Conservation (phyloP, 2,888 invertebrate genomes). For the Cephus spinipes region DNA sequence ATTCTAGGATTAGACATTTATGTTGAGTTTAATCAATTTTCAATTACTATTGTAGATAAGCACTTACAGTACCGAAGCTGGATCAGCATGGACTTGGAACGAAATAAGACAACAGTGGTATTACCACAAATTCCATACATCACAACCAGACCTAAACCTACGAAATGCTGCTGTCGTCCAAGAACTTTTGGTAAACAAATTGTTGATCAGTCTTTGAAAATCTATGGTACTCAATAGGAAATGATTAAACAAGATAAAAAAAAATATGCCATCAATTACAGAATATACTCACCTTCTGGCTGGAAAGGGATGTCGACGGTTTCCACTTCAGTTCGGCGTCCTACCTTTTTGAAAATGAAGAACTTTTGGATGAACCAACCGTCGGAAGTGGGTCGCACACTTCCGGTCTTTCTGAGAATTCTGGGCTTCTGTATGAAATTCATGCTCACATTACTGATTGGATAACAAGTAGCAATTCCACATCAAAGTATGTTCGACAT, state of each 20-base stretch:
- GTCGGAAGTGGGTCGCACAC: slow-evolving; percentile 19
- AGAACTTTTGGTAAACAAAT: slow-evolving; percentile 72
- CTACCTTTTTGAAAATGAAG: slow-evolving; percentile 43
- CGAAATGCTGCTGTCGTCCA: slow-evolving; percentile 76
- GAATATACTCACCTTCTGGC: slow-evolving; percentile 50
- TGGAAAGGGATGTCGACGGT: slow-evolving; percentile 49
- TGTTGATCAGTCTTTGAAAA: background rate
- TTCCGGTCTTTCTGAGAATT: slow-evolving; percentile 34
- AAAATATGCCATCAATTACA: slow-evolving; percentile 20
- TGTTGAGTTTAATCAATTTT: slow-evolving; percentile 20
- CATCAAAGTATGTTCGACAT: slow-evolving; percentile 41
- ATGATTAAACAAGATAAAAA: background rate
- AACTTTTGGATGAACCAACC: slow-evolving; percentile 28
- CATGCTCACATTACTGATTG: slow-evolving; percentile 45
- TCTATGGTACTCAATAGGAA: background rate
- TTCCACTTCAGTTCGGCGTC: slow-evolving; percentile 46
- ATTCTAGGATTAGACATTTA: too few species aligned
- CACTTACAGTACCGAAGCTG: slow-evolving; percentile 70
- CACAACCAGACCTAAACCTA: slow-evolving; percentile 87
- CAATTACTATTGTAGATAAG: slow-evolving; percentile 68
- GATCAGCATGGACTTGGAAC: slow-evolving; percentile 81
- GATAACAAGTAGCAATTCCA: slow-evolving; percentile 35
- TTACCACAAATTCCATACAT: slow-evolving; percentile 80
- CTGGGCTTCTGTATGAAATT: slow-evolving; percentile 40
- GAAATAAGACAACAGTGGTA: slow-evolving; percentile 78